Evolutionary conservation across 2,113 vertebrate genomes (phyloP).

Genomic region (Lagenorhynchus albirostris): DNA sequence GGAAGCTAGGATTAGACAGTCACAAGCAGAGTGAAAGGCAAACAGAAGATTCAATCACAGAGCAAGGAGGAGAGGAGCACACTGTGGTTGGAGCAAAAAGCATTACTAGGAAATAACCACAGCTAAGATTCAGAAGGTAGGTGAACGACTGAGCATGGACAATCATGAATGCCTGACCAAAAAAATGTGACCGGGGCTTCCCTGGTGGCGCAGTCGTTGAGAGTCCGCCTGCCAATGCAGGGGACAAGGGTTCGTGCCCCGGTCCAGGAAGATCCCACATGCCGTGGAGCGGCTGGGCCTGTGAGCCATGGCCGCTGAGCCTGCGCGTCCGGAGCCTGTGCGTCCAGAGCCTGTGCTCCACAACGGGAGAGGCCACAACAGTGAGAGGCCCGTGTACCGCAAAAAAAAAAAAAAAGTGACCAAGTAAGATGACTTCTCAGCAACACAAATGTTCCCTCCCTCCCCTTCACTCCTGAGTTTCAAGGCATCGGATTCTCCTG

Average conservation of each 20-base stretch:
- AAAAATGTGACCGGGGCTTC: background rate
- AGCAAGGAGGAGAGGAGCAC: background rate
- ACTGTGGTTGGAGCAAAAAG: background rate
- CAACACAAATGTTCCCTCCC: background rate
- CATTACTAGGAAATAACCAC: background rate
- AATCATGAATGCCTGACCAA: background rate
- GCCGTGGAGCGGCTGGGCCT: too few species aligned
- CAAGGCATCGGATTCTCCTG: background rate
- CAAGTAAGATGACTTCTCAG: background rate
- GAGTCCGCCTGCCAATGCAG: too few species aligned
- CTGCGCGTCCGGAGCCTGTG: too few species aligned
- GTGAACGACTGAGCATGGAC: background rate
- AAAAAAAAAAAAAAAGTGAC: background rate
- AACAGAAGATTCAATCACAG: background rate
- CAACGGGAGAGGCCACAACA: too few species aligned
- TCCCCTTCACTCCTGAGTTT: background rate
- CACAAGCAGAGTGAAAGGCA: background rate
- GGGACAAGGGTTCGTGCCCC: too few species aligned
- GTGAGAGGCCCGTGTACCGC: too few species aligned
- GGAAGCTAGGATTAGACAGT: background rate
- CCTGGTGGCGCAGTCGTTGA: too few species aligned
- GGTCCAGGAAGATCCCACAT: too few species aligned
- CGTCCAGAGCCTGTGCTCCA: too few species aligned
- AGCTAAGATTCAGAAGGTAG: background rate
- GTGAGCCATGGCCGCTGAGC: too few species aligned